phyloP scores from a whole-genome alignment of 2,113 vertebrate species.

The Urocynchramus pylzowi region DNA sequence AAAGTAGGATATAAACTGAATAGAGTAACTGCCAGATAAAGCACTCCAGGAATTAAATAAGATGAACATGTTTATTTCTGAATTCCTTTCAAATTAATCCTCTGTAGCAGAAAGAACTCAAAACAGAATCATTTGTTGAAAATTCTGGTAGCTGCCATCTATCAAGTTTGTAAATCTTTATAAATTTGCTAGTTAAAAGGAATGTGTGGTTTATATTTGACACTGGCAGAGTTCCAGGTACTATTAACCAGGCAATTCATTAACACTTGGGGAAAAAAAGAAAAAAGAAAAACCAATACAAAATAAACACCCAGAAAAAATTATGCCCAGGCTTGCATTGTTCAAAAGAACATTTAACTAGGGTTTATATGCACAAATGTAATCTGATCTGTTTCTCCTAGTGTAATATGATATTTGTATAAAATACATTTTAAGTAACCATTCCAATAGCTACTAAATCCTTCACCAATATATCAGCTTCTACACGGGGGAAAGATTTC shows the following conservation, averaged over 20 bases:
- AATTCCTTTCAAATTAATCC: conserved; percentile 3
- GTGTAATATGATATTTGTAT: neutral
- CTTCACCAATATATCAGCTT: neutral
- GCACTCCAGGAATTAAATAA: neutral
- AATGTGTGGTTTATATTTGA: neutral
- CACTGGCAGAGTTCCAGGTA: neutral
- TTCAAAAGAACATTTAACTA: neutral
- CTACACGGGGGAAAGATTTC: neutral
- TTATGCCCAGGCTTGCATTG: neutral
- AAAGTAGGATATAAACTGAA: neutral
- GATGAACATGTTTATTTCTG: neutral
- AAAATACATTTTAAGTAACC: neutral
- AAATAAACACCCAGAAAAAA: neutral
- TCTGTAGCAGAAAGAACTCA: neutral
- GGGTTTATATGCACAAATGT: neutral
- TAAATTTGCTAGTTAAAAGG: neutral
- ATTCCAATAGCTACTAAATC: neutral
- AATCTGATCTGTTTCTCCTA: neutral
- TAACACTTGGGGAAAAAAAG: neutral
- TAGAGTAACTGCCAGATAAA: neutral
- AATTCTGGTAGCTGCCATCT: neutral
- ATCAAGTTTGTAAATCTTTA: neutral
- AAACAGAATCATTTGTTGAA: conserved; percentile 5
- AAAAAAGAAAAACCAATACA: neutral
- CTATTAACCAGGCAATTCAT: neutral